Evolutionary conservation across 2,113 vertebrate genomes (phyloP).

Genomic region (Bufo gargarizans): DNA sequence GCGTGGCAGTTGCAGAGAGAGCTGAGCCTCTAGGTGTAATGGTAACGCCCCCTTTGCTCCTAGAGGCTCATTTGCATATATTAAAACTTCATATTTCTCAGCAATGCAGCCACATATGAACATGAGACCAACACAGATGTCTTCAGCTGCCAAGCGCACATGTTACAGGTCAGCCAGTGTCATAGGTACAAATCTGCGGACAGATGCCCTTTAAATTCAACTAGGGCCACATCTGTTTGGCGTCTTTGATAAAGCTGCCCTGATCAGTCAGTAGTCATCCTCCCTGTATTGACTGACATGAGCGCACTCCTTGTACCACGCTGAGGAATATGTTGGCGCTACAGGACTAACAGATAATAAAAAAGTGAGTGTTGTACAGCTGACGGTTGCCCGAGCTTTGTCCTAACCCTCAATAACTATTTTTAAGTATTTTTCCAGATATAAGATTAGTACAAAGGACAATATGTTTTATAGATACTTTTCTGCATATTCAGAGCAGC

Average conservation of each 20-base stretch:
- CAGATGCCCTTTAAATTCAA: no score
- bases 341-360: background rate
- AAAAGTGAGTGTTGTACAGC: background rate
- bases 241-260: no score
- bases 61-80: no score
- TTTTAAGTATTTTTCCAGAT: slow-evolving; percentile 14
- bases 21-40: no score
- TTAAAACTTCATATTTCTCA: no score
- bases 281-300: background rate
- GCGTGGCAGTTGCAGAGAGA: no score
- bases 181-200: no score
- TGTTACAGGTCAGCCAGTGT: no score
- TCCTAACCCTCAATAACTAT: slow-evolving; percentile 19
- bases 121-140: no score
- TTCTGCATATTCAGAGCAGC: background rate
- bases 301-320: background rate
- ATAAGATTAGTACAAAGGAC: slow-evolving; percentile 27
- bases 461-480: background rate
- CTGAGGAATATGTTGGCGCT: background rate
- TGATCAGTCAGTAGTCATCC: background rate
- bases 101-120: no score
- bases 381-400: background rate
- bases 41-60: no score
- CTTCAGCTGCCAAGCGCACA: no score
- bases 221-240: background rate